Evolutionary conservation across 2,888 invertebrate species (phyloP), one percentile per base, ranked within the genome.

Genomic region (Anticlea derivata): DNA sequence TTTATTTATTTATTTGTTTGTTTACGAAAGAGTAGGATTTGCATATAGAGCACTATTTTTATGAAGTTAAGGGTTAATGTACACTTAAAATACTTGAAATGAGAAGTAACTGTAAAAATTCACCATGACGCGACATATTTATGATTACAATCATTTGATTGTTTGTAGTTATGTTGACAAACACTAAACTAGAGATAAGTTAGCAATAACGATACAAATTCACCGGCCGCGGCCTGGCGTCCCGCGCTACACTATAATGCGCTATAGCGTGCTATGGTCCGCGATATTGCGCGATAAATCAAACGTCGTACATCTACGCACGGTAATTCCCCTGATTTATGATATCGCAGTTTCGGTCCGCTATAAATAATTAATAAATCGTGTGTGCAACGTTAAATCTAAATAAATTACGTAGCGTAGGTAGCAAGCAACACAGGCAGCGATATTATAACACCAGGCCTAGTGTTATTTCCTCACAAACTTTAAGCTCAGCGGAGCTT

Each of bases 251-350:
- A 13, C 17, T 17, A 17, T 17, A 3, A 17, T 17, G 11, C 7
- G 38, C 37, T 11, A 23, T 27, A 13, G 35, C 5, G 37, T 17
- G 41, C 46, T 29, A 26, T 11, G 33, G 27, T 20, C 10, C 34
- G 39, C 35, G 26, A 47, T 55, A 55, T 55, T 55, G 43, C 46
- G 31, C 43, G 7, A 39, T 55, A 50, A 55, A 55, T 55, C 55
- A 55, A 13, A 38, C 24, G 8, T 8, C 27, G 39, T 23, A 33
- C 31, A 35, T 24, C 30, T 37, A 11, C 29, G 22, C 40, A 26
- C 26, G 17, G 30, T 29, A 30, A 23, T 30, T 22, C 40, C 40
- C 5, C 24, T 34, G 43, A 43, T 43, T 34, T 44, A 44, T n/a
- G 43, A 2, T 4, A 7, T 5, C 30, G 29, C 17, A 10, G 13